Base-by-base conservation (phyloP, 53 echinoderm and acorn worm species). In the Crossaster papposus region DNA sequence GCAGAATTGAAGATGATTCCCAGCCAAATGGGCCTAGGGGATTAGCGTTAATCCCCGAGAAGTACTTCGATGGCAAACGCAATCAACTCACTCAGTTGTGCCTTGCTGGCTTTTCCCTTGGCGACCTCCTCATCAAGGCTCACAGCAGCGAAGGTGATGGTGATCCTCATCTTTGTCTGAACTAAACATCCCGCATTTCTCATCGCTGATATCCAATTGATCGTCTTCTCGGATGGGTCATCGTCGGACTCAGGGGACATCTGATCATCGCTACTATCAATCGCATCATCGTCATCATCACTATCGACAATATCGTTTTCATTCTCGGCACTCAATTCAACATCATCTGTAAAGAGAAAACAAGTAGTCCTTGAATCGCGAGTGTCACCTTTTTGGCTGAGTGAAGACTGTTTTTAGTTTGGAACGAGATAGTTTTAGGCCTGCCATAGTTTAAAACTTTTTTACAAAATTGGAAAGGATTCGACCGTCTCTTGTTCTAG, bases 41-140 rank as follows among this genome's bases (percentile, higher is more conserved):
- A n/a, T n/a, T n/a, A n/a, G n/a, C n/a, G n/a, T n/a, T n/a, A n/a
- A n/a, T n/a, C n/a, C n/a, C n/a, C n/a, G n/a, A n/a, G n/a, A n/a
- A n/a, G n/a, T n/a, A n/a, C n/a, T n/a, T n/a, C n/a, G 22, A 68
- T 20, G 28, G 10, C 6, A n/a, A 23, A 68, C 28, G 1, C n/a
- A n/a, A 23, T 15, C 23, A 36, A 74, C 89, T 80, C 54, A 97
- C 97, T 93, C n/a, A 96, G 91, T 54, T 97, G 97, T 12, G 88
- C 89, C 86, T 94, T 93, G 33, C 91, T 94, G 30, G 95, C 97
- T 18, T 86, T 82, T 13, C 97, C 97, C 71, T 93, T 96, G 54
- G 91, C 84, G 4, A 96, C 72, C 88, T 96, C 97, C 65, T 91
- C 95, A 1, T 88, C 77, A 3, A 93, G 23, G 64, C 85, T 93